phyloP scores from a whole-genome alignment of 2,888 invertebrate genomes.

The Dicycla oo region DNA sequence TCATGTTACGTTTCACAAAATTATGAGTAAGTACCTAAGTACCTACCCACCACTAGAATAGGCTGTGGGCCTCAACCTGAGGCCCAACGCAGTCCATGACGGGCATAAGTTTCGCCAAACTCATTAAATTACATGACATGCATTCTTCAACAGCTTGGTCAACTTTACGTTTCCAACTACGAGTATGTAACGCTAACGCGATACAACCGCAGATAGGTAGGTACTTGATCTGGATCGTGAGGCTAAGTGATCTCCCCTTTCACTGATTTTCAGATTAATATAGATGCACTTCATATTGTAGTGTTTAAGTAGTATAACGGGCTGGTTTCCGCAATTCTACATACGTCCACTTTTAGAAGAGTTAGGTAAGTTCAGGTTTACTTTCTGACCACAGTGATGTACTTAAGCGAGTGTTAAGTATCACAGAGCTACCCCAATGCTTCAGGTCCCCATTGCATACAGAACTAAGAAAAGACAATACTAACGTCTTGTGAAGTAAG shows the following conservation, averaged over 20 bases:
- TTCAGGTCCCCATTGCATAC: too few species aligned
- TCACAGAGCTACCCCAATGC: background rate
- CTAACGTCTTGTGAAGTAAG: conserved; percentile 67
- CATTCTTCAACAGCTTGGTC: background rate
- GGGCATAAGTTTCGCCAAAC: too few species aligned
- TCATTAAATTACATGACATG: too few species aligned
- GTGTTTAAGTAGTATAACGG: background rate
- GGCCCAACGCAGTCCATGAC: too few species aligned
- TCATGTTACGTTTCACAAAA: too few species aligned
- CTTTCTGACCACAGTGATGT: too few species aligned
- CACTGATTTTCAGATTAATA: conserved; percentile 11
- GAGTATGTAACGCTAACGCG: background rate
- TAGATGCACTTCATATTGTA: background rate
- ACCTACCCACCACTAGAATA: too few species aligned
- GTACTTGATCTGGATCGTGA: background rate
- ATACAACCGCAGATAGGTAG: background rate
- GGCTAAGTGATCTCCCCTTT: conserved; percentile 3
- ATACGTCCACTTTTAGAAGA: too few species aligned
- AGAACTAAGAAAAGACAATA: background rate
- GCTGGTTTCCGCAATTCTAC: background rate
- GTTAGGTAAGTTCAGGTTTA: too few species aligned
- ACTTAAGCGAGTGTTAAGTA: background rate
- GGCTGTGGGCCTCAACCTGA: too few species aligned
- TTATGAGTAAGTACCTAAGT: too few species aligned
- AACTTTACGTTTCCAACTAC: too few species aligned